Evolutionary conservation across 2,113 vertebrate genomes (phyloP), one percentile per base, ranked within the genome.

Genomic region (Cebidichthys violaceus): DNA sequence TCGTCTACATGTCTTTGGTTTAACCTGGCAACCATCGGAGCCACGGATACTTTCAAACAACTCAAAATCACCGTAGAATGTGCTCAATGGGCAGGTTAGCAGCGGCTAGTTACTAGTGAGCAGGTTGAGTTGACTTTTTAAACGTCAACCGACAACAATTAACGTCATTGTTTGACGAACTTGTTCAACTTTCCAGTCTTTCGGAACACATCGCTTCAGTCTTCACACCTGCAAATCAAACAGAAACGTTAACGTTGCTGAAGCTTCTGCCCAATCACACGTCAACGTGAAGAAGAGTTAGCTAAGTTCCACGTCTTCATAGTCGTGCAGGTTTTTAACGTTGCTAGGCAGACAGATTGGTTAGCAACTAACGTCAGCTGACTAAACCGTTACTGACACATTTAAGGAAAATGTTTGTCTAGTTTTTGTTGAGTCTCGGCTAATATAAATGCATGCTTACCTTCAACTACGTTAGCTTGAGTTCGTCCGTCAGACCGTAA

Each of bases 401-500:
- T 9, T 3, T 10, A 3, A 2, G 1, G 0, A 11, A 24, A 20
- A 20, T 3, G 17, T 20, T 10, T 35, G 37, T 17, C 0, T 0
- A 43, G 9, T 52, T 60, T 39, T 33, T 0, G 0, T 20, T 31
- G 14, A 41, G 6, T 57, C 3, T 22, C 11, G 37, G 22, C 27
- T 45, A 35, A 35, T 13, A 9, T 6, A 13, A 52, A 0, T 24
- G 68, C 27, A 69, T 9, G 47, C 75, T 86, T 33, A 89, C 83
- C 89, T 75, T 77, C 59, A 22, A 11, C 13, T 57, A 31, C 0
- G 80, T 65, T 84, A 77, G 87, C 85, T 20, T 9, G 31, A 47
- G 75, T 79, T 57, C 6, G 15, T 50, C 4, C 18, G 57, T 37
- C 62, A 31, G 65, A 39, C 7, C 50, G 4, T 9, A 66, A 8